Conservation (phyloP, 1,140 invertebrate species). For the Lepidurus apus region DNA sequence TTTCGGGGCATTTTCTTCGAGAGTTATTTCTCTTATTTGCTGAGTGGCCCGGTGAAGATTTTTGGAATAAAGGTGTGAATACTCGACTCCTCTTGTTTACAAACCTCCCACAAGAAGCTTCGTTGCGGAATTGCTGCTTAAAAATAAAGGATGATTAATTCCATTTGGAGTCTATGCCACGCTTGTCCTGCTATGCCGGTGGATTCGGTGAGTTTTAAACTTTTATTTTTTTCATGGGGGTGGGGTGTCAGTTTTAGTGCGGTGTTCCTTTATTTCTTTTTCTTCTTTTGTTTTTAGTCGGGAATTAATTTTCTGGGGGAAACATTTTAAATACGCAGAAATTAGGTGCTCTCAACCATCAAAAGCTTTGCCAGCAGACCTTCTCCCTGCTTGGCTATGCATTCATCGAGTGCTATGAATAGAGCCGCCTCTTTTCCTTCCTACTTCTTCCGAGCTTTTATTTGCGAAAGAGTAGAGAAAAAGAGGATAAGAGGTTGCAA, state of each 20-base stretch:
- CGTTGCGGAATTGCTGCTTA: not conserved
- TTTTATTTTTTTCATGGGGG: not conserved
- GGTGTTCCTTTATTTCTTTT: no score
- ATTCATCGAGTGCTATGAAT: slow-evolving; percentile 16
- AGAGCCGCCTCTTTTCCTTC: not conserved
- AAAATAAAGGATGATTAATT: slow-evolving; percentile 32
- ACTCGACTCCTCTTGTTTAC: no score
- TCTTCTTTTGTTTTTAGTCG: no score
- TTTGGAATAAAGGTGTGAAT: no score
- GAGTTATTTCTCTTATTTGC: no score
- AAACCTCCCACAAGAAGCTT: not conserved
- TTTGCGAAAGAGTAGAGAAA: not conserved
- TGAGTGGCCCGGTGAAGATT: no score
- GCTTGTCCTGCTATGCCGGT: slow-evolving; percentile 31
- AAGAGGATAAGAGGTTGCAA: not conserved
- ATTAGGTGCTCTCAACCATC: not conserved
- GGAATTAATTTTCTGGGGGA: no score
- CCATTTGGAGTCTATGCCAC: slow-evolving; percentile 33
- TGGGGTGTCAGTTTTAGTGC: not conserved
- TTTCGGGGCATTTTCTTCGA: no score
- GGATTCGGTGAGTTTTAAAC: slow-evolving; percentile 1
- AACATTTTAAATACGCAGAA: not conserved
- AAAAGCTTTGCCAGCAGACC: not conserved
- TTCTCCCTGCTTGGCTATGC: not conserved
- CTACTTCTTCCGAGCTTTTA: not conserved